Conservation (phyloP, 2,888 invertebrate genomes). For the Rhopalosiphum nymphaeae region DNA sequence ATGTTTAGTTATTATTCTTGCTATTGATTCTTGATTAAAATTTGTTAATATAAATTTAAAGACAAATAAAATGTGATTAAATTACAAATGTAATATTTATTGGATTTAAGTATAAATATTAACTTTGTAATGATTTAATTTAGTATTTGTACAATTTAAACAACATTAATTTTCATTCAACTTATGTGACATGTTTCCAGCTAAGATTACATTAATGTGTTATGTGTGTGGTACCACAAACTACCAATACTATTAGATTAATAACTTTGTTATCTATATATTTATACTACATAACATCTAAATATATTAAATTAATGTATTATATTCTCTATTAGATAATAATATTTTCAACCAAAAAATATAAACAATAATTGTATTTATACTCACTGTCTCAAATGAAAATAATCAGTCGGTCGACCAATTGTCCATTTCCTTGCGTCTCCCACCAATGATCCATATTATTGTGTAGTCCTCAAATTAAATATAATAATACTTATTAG, state of each 20-base stretch:
- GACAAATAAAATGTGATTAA: background rate
- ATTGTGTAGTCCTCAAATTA: no score
- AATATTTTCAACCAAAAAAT: background rate
- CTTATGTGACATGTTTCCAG: slow-evolving; percentile 19
- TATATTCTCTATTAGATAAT: background rate
- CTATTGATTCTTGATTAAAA: background rate
- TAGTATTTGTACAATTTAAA: background rate
- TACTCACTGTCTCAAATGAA: background rate
- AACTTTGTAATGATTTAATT: background rate
- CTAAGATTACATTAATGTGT: slow-evolving; percentile 24
- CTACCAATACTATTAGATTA: background rate
- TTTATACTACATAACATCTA: background rate
- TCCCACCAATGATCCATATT: no score
- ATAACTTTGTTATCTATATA: background rate
- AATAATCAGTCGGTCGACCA: no score
- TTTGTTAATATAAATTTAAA: background rate
- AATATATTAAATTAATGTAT: background rate
- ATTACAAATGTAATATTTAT: background rate
- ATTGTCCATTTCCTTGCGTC: no score
- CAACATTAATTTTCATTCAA: background rate
- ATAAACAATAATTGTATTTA: background rate
- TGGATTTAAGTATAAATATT: background rate
- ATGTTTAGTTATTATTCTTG: background rate
- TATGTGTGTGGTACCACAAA: slow-evolving; percentile 5
- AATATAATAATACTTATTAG: no score